Evolutionary conservation across 2,113 vertebrate genomes (phyloP).

Genomic region (Meles meles): DNA sequence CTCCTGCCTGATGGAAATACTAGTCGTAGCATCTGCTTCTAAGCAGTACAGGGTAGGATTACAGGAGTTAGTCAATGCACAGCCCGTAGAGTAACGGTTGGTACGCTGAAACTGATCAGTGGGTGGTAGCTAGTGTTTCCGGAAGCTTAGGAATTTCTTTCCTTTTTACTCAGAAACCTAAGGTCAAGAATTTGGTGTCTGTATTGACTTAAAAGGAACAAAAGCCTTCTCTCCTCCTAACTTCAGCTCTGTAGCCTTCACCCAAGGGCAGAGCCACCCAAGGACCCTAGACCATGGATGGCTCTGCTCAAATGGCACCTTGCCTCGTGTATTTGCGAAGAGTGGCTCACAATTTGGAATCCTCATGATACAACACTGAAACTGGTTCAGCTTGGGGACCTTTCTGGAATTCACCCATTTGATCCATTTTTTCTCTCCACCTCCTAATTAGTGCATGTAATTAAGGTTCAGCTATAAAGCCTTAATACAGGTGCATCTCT

Average conservation of each 20-base stretch:
- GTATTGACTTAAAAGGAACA: neutral
- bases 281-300: neutral
- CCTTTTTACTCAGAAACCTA: neutral
- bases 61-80: neutral
- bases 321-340: fast-evolving
- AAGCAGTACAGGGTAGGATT: neutral
- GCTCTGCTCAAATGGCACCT: neutral
- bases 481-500: neutral
- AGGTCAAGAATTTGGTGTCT: neutral
- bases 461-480: neutral
- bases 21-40: neutral
- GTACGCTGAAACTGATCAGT: neutral
- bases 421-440: neutral
- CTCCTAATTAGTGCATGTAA: neutral
- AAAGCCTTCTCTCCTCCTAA: neutral
- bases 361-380: neutral
- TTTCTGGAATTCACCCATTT: neutral
- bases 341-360: neutral
- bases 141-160: neutral
- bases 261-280: neutral
- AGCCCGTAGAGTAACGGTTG: neutral
- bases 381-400: neutral
- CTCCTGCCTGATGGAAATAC: neutral
- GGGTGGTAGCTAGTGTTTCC: neutral
- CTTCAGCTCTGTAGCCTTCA: neutral